Evolutionary conservation across 2,113 vertebrate genomes (phyloP).

Genomic region (Malaclemys terrapin): DNA sequence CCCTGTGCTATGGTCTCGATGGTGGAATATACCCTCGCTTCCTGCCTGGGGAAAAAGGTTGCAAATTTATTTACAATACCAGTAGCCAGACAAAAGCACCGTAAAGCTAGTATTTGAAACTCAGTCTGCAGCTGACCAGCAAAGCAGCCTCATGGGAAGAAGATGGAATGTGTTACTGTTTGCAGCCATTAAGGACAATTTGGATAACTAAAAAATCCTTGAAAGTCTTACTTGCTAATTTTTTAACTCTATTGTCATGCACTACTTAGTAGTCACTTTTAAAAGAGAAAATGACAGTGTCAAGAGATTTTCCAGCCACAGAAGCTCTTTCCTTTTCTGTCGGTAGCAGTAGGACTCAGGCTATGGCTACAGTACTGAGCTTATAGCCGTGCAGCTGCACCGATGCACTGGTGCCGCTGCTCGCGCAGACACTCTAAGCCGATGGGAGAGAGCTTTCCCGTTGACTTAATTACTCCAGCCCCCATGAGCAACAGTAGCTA

Average conservation of each 20-base stretch:
- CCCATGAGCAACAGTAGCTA: not conserved
- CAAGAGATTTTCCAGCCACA: constrained; percentile 13
- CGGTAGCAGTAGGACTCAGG: not conserved
- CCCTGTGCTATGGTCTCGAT: accelerated
- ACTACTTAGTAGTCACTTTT: constrained; percentile 50
- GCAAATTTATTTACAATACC: accelerated
- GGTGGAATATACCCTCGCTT: accelerated
- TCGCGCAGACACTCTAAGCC: not conserved
- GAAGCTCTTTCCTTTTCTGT: constrained; percentile 6
- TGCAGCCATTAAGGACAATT: not conserved
- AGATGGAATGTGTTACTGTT: not conserved
- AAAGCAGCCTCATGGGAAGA: not conserved
- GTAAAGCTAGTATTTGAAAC: accelerated
- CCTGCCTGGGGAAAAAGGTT: not conserved
- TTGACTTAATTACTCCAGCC: not conserved
- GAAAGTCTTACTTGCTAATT: not conserved
- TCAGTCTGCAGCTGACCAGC: not conserved
- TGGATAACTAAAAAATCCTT: not conserved
- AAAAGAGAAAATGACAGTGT: constrained; percentile 58
- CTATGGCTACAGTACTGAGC: not conserved
- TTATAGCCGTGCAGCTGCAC: not conserved
- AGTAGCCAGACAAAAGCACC: not conserved
- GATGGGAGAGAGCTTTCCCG: not conserved
- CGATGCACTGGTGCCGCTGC: no score
- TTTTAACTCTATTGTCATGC: constrained; percentile 16